Evolutionary conservation across 2,888 invertebrate species (phyloP).

Genomic region (Melinopterus prodromus): DNA sequence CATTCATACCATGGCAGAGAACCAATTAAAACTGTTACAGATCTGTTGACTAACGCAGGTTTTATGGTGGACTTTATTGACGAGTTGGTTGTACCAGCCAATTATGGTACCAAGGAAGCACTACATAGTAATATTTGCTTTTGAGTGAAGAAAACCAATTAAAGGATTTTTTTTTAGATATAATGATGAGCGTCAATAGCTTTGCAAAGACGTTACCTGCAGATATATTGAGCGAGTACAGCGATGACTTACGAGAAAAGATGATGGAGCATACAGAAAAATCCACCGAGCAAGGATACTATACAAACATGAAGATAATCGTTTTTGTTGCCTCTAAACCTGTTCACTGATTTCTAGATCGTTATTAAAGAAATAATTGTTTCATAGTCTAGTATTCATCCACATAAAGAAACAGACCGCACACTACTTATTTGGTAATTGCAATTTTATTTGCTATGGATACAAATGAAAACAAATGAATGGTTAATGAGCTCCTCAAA

Average conservation of each 20-base stretch:
- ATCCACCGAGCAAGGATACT: background rate
- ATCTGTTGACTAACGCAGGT: background rate
- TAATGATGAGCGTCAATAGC: background rate
- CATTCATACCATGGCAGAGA: background rate
- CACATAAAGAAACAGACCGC: no score
- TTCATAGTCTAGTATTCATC: no score
- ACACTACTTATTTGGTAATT: no score
- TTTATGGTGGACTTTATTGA: background rate
- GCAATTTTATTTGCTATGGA: no score
- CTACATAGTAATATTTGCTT: background rate
- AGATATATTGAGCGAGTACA: background rate
- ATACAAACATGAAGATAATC: background rate
- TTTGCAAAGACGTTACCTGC: background rate
- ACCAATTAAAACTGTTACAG: background rate
- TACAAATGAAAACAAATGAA: no score
- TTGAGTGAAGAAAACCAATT: background rate
- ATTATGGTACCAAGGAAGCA: background rate
- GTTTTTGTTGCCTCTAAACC: background rate
- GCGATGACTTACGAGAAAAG: background rate
- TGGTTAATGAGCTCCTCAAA: no score
- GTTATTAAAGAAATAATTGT: no score
- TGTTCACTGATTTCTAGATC: no score
- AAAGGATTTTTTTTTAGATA: background rate
- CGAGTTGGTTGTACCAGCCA: background rate
- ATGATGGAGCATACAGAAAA: background rate